Evolutionary conservation across 2,888 invertebrate species (phyloP).

Genomic region (Lapara coniferarum): DNA sequence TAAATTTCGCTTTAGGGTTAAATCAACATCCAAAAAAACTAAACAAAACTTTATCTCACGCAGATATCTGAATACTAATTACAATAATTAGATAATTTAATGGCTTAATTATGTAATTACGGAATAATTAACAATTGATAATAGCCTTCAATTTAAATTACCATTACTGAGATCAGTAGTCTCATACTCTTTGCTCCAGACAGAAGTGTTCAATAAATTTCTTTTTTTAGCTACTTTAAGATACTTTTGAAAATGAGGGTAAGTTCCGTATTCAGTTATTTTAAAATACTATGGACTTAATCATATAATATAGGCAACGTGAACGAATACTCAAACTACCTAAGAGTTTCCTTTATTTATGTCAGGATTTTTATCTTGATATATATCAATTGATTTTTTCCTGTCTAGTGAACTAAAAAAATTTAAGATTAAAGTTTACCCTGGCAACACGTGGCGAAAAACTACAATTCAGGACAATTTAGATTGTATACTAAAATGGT

Average conservation of each 20-base stretch:
- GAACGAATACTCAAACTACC: too few relatives aligned
- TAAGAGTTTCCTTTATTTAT: too few relatives aligned
- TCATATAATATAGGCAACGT: too few relatives aligned
- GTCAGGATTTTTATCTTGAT: too few relatives aligned
- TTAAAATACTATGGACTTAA: too few relatives aligned
- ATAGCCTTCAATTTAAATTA: background rate
- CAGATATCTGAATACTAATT: background rate
- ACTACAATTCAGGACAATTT: too few relatives aligned
- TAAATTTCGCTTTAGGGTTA: background rate
- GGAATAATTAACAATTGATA: conserved; percentile 18
- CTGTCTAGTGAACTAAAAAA: too few relatives aligned
- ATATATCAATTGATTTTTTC: too few relatives aligned
- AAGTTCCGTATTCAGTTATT: background rate
- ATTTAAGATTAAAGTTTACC: too few relatives aligned
- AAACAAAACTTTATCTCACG: conserved; percentile 4
- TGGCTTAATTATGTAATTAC: conserved; percentile 10
- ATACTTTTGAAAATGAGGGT: conserved; percentile 4
- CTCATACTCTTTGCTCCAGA: background rate
- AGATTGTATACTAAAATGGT: too few relatives aligned
- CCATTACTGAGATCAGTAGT: background rate
- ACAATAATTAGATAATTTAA: conserved; percentile 24
- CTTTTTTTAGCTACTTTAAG: background rate
- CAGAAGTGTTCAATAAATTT: too few relatives aligned
- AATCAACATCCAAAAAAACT: conserved; percentile 3
- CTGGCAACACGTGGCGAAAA: too few relatives aligned